Evolutionary conservation across 2,113 vertebrate genomes (phyloP).

Genomic region (Gobius niger): DNA sequence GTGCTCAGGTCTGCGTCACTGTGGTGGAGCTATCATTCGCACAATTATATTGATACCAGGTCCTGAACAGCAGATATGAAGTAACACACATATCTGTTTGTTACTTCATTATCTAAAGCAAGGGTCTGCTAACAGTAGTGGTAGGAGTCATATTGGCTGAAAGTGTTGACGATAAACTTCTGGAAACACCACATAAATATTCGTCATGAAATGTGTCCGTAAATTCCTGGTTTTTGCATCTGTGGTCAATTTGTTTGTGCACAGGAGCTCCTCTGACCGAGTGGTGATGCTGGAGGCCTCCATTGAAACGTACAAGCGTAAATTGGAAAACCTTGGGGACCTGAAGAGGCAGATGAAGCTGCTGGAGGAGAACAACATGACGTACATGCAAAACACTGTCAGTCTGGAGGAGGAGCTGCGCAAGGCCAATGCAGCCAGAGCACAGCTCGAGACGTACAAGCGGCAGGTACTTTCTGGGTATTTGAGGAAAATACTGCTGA

Average conservation of each 20-base stretch:
- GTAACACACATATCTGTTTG: too few relatives aligned
- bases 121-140: too few relatives aligned
- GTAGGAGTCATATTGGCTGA: too few relatives aligned
- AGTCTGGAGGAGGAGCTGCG: constrained; percentile 94
- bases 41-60: too few relatives aligned
- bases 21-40: too few relatives aligned
- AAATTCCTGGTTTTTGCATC: not conserved
- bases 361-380: constrained; percentile 95
- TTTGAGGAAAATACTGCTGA: too few relatives aligned
- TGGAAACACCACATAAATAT: too few relatives aligned
- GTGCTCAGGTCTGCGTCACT: constrained; percentile 82
- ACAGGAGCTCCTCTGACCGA: constrained; percentile 86
- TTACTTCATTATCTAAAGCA: too few relatives aligned
- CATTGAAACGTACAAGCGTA: constrained; percentile 92
- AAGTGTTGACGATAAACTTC: too few relatives aligned
- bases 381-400: constrained; percentile 96
- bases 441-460: constrained; percentile 94
- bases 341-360: constrained; percentile 92
- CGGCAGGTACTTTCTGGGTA: constrained; percentile 78
- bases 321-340: constrained; percentile 92
- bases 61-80: too few relatives aligned
- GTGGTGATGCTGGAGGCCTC: constrained; percentile 90
- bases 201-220: not conserved
- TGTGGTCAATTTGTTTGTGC: not conserved
- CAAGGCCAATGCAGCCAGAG: constrained; percentile 92